Evolutionary conservation across 2,113 vertebrate species (phyloP).

Genomic region (Chaetorhynchus papuensis): DNA sequence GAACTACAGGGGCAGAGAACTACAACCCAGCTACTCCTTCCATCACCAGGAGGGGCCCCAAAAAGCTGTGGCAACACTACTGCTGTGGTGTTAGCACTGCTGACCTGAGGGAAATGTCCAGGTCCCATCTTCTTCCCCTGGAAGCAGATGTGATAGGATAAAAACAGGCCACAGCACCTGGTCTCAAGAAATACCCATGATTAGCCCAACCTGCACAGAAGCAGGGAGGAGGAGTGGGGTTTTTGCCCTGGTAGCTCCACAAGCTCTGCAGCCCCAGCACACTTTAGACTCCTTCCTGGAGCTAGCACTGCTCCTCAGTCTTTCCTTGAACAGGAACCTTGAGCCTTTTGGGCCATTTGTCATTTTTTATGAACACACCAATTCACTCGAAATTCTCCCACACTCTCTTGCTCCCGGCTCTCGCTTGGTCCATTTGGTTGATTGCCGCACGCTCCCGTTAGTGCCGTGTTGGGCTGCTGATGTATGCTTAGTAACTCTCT

Average conservation of each 20-base stretch:
- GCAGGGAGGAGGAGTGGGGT: not conserved
- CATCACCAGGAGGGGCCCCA: not conserved
- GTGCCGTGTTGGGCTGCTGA: conserved; percentile 39
- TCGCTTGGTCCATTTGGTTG: conserved; percentile 19
- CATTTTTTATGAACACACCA: conserved; percentile 30
- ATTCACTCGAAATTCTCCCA: conserved; percentile 7
- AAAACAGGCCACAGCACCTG: not conserved
- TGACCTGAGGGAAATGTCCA: not conserved
- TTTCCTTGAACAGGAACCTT: not conserved
- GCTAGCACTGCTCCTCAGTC: not conserved
- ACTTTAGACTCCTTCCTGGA: rapidly evolving
- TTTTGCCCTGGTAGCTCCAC: not conserved
- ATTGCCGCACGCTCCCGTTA: not conserved
- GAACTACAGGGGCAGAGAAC: not conserved
- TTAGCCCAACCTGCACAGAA: not conserved
- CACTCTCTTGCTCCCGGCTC: not conserved
- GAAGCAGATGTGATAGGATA: not conserved
- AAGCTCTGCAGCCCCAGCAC: not conserved
- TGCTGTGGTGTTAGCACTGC: not conserved
- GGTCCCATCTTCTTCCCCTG: not conserved
- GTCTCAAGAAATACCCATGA: not conserved
- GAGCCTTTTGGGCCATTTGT: not conserved
- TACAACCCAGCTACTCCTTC: not conserved
- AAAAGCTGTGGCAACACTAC: not conserved
- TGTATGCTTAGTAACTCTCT: conserved; percentile 39